These are phyloP conservation scores for Luffia ferchaultella DNA, from an alignment of 2,888 invertebrate genomes.

Conservation along the genomic window DNA sequence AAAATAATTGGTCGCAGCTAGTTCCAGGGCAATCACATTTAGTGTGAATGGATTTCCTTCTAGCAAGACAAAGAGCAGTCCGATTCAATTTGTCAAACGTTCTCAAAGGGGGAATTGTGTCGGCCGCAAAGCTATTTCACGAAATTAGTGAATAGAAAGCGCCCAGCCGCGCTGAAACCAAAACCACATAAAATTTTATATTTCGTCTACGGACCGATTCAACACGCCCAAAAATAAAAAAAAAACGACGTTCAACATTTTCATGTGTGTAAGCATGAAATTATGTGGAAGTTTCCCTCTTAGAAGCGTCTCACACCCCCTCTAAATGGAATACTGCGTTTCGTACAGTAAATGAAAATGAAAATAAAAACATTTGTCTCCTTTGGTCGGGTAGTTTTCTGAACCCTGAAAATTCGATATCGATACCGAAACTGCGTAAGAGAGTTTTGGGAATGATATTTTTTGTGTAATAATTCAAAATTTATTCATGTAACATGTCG, in stretches of 20 bases:
- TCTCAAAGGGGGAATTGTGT: constrained; percentile 13
- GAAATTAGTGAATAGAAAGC: constrained; percentile 6
- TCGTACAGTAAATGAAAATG: no score
- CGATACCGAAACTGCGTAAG: no score
- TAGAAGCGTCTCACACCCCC: no score
- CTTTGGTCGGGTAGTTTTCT: no score
- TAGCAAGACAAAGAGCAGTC: constrained; percentile 1
- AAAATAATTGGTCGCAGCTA: not conserved
- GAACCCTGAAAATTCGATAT: no score
- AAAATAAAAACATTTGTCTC: no score
- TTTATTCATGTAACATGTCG: no score
- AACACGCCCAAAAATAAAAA: not conserved
- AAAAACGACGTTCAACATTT: not conserved
- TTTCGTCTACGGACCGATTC: no score
- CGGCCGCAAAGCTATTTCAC: constrained; percentile 7
- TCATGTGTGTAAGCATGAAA: not conserved
- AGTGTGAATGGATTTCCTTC: not conserved
- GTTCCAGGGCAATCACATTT: not conserved
- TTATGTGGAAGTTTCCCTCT: not conserved
- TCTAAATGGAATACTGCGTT: no score
- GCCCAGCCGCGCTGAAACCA: not conserved
- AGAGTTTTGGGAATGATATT: no score
- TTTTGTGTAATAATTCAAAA: no score
- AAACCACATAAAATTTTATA: no score
- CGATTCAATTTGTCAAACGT: constrained; percentile 10